Percentiles rank a stretch among this genome's conserved stretches.
Evolutionary conservation across 1,140 invertebrate genomes (phyloP).

Genomic region (Cotesia chilonis): DNA sequence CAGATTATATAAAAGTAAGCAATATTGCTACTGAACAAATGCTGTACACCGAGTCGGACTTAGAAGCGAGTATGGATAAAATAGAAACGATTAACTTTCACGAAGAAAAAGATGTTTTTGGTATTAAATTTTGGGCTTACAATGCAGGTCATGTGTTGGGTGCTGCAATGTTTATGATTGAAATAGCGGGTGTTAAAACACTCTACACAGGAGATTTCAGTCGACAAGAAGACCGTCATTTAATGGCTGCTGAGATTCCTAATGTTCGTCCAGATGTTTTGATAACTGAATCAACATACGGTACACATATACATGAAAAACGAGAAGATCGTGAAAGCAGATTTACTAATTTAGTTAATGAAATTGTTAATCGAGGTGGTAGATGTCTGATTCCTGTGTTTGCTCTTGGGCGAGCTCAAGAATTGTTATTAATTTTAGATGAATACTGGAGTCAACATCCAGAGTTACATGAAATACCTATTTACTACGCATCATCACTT

Average conservation of each 20-base stretch:
- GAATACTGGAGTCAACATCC: slow-evolving; percentile 99
- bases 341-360: slow-evolving; percentile 94
- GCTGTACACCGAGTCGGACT: slow-evolving; percentile 96
- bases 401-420: slow-evolving; percentile 96
- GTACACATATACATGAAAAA: slow-evolving; percentile 99
- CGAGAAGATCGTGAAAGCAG: slow-evolving; percentile 94
- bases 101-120: slow-evolving; percentile 97
- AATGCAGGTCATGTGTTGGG: slow-evolving; percentile 98
- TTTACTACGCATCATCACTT: slow-evolving; percentile 98
- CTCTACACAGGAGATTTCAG: slow-evolving; percentile 98
- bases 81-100: slow-evolving; percentile 99
- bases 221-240: slow-evolving; percentile 96
- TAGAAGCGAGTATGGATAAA: slow-evolving; percentile 98
- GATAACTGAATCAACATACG: slow-evolving; percentile 99
- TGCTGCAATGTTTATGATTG: slow-evolving; percentile 99
- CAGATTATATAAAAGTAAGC: slow-evolving; percentile 99
- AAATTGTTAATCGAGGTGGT: slow-evolving; percentile 95
- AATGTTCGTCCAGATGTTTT: slow-evolving; percentile 94
- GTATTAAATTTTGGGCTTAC: slow-evolving; percentile 98
- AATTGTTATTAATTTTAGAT: slow-evolving; percentile 95
- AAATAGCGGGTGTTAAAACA: slow-evolving; percentile 96
- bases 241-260: slow-evolving; percentile 99
- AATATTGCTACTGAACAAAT: slow-evolving; percentile 98
- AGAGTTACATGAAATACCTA: slow-evolving; percentile 98
- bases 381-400: slow-evolving; percentile 98